These are phyloP conservation scores for Clistopyga incitator DNA, from an alignment of 2,888 invertebrate genomes.

Conservation along the genomic window DNA sequence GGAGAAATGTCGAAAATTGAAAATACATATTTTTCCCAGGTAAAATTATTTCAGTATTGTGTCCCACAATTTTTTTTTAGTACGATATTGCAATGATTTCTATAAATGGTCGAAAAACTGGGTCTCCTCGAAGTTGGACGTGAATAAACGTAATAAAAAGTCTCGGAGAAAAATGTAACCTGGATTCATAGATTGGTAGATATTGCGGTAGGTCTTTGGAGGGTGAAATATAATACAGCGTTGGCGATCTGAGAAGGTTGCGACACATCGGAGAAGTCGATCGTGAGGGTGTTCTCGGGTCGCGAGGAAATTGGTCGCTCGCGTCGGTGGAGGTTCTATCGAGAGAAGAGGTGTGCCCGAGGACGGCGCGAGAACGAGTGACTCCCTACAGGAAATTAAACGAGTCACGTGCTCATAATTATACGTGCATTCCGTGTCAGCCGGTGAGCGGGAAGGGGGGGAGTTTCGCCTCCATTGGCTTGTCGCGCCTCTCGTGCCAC, in stretches of 20 bases:
- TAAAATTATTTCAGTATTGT: background rate
- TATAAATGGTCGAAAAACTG: background rate
- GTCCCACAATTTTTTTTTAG: background rate
- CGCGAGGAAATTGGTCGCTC: conserved; percentile 78
- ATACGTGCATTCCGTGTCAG: conserved; percentile 76
- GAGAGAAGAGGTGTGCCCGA: conserved; percentile 46
- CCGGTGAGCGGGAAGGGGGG: background rate
- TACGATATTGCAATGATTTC: background rate
- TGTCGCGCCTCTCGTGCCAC: conserved; percentile 34
- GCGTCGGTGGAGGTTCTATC: conserved; percentile 43
- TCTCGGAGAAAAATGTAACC: conserved; percentile 25
- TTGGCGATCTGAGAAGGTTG: conserved; percentile 29
- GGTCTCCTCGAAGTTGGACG: background rate
- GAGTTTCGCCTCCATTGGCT: conserved; percentile 37
- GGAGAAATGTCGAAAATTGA: too few species aligned
- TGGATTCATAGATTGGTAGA: conserved; percentile 55
- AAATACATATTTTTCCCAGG: too few species aligned
- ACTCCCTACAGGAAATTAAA: conserved; percentile 80
- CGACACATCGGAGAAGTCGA: conserved; percentile 55
- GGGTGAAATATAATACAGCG: conserved; percentile 43
- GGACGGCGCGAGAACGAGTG: conserved; percentile 63
- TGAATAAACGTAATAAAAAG: conserved; percentile 25
- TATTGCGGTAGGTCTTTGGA: conserved; percentile 29
- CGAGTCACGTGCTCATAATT: conserved; percentile 82
- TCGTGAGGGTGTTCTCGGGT: conserved; percentile 40